phyloP scores from a whole-genome alignment of 1,140 invertebrate species.

The Chionoecetes opilio region DNA sequence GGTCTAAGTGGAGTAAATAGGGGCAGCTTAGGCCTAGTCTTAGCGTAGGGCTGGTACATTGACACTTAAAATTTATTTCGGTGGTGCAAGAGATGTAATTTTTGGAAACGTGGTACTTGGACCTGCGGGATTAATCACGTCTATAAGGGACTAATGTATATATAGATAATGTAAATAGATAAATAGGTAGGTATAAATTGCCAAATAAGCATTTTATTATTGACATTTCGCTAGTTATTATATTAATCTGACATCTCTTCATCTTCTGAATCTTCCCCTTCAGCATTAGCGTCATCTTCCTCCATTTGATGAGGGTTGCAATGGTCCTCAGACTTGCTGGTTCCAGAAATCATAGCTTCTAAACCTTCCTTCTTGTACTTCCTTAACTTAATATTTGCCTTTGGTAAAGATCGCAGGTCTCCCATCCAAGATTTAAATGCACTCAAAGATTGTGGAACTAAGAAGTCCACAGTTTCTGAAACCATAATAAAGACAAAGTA shows the following conservation, averaged over 20 bases:
- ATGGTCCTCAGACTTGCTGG: not conserved
- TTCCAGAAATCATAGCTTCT: constrained; percentile 43
- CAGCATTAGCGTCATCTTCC: not conserved
- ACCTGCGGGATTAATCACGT: too few relatives aligned
- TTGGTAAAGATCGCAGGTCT: constrained; percentile 57
- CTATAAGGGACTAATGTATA: too few relatives aligned
- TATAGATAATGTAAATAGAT: too few relatives aligned
- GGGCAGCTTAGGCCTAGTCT: too few relatives aligned
- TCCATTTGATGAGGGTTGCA: not conserved
- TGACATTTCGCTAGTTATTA: too few relatives aligned
- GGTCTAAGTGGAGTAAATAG: too few relatives aligned
- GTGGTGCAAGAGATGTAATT: too few relatives aligned
- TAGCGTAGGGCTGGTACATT: too few relatives aligned
- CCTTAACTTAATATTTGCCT: constrained; percentile 62
- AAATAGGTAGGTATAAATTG: too few relatives aligned
- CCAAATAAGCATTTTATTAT: too few relatives aligned
- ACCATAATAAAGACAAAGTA: constrained; percentile 17
- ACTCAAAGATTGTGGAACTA: constrained; percentile 50
- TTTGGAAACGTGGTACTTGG: too few relatives aligned
- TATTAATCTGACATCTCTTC: not conserved
- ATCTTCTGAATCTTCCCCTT: not conserved
- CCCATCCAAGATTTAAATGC: constrained; percentile 69
- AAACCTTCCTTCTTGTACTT: constrained; percentile 57
- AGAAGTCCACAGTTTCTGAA: constrained; percentile 70
- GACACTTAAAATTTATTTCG: too few relatives aligned